Base-by-base conservation (phyloP, 2,113 vertebrate species). In the Macquaria ambigua region DNA sequence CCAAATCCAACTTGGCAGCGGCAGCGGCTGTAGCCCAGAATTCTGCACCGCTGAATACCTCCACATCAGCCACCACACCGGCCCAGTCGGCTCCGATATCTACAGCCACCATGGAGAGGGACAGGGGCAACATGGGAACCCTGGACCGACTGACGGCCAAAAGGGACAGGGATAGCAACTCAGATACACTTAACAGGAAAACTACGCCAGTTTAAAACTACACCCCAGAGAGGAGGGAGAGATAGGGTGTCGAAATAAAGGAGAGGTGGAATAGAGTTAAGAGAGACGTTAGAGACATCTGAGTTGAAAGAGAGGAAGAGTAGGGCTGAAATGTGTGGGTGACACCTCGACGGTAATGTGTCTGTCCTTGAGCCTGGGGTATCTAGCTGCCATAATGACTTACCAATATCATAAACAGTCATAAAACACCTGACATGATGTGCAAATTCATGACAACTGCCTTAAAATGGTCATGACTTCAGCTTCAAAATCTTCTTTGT, bases 131-230 rank as follows among this genome's bases (percentile, higher is more conserved):
- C 59, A 90, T 94, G 78, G 93, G 93, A 62, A 95, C 95, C 68
- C 91, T 95, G 87, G 95, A 95, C 82, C 93, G 95, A 4, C 91
- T 95, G 68, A 93, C 92, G 1, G 93, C 93, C 37, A 96, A 96
- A 80, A 87, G 95, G 82, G 96, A 97, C 82, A 84, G 95, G 71
- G 95, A 95, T 43, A 97, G 96, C 91, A 97, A 97, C 94, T 97
- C 96, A 67, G 97, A 97, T 83, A 98, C 97, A 16, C 96, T 98
- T 12, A 98, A 98, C 96, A 96, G 97, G 94, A 98, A 97, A 88
- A 98, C 97, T 2, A 98, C 97, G 39, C 97, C 97, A 6, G 97
- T 96, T 83, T 96, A 91, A 92, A 82, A 31, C 9, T 2, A 28
- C 58, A 76, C n/a, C 61, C 52, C 63, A 37, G 39, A 80, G 21